Conservation (phyloP, 92 coral and sea anemone species). For the Metridium senile region DNA sequence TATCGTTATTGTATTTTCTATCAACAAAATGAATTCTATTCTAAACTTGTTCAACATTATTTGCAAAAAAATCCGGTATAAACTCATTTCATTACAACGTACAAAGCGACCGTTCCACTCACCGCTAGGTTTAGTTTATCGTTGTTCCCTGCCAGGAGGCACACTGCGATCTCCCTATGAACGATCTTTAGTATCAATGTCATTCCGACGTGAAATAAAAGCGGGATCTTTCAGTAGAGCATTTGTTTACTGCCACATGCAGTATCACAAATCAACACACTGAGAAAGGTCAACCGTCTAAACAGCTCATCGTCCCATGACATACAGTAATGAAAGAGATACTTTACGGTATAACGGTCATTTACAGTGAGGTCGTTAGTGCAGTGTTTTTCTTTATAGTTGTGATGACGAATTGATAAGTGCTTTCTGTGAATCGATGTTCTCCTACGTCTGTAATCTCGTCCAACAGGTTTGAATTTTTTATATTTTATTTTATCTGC, state of each 20-base stretch:
- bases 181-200: conserved; percentile 18
- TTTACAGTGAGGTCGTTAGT: not conserved
- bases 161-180: conserved; percentile 8
- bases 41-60: too few relatives aligned
- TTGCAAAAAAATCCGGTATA: too few relatives aligned
- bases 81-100: too few relatives aligned
- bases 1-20: too few relatives aligned
- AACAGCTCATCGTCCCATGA: conserved; percentile 43
- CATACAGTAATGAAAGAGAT: conserved; percentile 26
- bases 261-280: conserved; percentile 38
- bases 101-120: too few relatives aligned
- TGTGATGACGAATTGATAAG: not conserved
- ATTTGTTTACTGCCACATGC: conserved; percentile 16
- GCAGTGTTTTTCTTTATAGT: not conserved
- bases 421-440: not conserved
- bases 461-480: too few relatives aligned
- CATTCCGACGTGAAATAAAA: conserved; percentile 28
- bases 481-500: too few relatives aligned
- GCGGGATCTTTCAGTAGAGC: conserved; percentile 36
- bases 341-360: not conserved
- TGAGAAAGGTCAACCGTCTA: conserved; percentile 37
- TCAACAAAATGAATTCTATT: too few relatives aligned
- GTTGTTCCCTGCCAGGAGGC: not conserved
- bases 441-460: too few relatives aligned
- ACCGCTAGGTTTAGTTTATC: too few relatives aligned